A percentile compares a stretch with the other conserved stretches of the same genome.
phyloP scores from a whole-genome alignment of 2,797 vertebrate genomes.

The Parauchenoglanis ngamensis region DNA sequence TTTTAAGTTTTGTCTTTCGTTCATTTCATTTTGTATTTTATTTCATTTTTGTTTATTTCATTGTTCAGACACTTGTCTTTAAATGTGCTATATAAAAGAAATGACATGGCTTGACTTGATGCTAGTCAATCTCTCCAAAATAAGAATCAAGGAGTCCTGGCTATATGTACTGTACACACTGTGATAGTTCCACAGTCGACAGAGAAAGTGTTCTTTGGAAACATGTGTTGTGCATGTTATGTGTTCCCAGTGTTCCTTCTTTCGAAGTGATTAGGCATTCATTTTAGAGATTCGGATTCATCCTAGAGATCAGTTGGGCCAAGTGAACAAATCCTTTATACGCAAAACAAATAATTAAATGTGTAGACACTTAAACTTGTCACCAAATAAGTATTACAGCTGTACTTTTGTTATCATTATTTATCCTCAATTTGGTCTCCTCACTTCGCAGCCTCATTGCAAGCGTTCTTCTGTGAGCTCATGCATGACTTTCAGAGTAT shows the following conservation, averaged over 20 bases:
- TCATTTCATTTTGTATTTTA: background rate
- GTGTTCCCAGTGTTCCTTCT: background rate
- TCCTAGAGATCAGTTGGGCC: too few relatives aligned
- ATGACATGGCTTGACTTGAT: background rate
- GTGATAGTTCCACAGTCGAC: background rate
- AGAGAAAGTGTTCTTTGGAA: too few relatives aligned
- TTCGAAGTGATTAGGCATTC: background rate
- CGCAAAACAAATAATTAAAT: too few relatives aligned
- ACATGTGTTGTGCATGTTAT: background rate
- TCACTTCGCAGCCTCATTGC: constrained; percentile 35
- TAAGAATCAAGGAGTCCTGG: background rate
- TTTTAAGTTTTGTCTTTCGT: background rate
- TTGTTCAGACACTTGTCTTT: background rate
- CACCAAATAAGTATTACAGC: background rate
- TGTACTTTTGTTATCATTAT: background rate
- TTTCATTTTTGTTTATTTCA: background rate
- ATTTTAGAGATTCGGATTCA: background rate
- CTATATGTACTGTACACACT: background rate
- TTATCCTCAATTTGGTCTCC: constrained; percentile 28
- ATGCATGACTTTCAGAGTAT: constrained; percentile 55
- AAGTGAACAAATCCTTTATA: background rate
- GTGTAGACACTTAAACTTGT: background rate
- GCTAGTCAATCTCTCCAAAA: background rate
- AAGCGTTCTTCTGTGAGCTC: constrained; percentile 47
- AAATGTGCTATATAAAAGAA: background rate